Conservation (phyloP, 2,113 vertebrate species). For the Loxodonta africana region DNA sequence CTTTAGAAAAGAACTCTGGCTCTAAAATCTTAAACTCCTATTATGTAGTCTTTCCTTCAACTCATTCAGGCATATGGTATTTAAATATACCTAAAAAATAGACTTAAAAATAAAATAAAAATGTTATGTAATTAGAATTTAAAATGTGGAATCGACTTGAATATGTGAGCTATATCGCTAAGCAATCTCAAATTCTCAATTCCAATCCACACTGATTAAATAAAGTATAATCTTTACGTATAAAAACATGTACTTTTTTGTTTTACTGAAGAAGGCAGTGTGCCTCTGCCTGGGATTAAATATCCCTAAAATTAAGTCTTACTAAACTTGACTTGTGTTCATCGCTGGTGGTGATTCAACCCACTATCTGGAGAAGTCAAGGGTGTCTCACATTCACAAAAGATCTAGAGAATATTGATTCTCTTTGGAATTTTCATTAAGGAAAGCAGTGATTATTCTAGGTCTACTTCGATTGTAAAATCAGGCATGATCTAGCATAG, state of each 20-base stretch:
- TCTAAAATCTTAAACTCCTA: background rate
- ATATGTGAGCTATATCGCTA: background rate
- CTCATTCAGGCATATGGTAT: background rate
- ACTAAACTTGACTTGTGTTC: background rate
- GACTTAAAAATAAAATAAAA: background rate
- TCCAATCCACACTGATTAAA: background rate
- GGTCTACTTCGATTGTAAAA: background rate
- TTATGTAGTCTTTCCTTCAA: background rate
- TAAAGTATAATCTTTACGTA: background rate
- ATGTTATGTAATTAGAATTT: background rate
- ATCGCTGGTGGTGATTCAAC: background rate
- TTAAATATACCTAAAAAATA: background rate
- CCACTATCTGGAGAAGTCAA: background rate
- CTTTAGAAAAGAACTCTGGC: background rate
- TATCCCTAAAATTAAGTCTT: background rate
- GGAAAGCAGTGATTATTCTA: background rate
- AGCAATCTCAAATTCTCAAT: background rate
- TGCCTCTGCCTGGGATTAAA: background rate
- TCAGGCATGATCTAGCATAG: background rate
- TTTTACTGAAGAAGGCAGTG: background rate
- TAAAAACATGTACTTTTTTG: background rate
- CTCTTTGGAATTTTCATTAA: background rate
- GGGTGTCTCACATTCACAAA: background rate
- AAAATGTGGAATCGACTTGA: background rate
- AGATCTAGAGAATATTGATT: background rate